Base-by-base conservation (phyloP, 1,140 invertebrate species). In the Drosophila sulfurigaster region DNA sequence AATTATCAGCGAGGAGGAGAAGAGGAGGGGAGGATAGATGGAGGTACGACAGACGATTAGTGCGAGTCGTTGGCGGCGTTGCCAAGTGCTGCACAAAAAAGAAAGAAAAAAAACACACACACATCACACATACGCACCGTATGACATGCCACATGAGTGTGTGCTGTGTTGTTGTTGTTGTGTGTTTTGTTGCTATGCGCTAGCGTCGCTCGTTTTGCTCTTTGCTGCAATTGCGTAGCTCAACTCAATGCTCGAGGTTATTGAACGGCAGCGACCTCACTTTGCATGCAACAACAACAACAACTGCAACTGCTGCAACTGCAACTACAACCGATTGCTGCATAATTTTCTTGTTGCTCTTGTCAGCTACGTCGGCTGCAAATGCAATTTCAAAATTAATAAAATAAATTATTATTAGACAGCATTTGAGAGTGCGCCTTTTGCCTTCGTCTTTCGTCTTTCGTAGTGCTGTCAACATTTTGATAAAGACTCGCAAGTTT, bases 221-320 rank as follows among this genome's bases (percentile, higher is more conserved):
- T 57, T 63, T 63, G 78, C 65, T 81, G 82, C 78, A 86, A 80
- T 91, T 86, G 87, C 82, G 82, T 90, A 90, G 77, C 79, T 76
- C 64, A 73, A 75, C 80, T 83, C 73, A 70, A 70, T 74, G 79
- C 87, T 91, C 78, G 88, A 91, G 88, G 88, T 91, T 91, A 91
- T 91, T 91, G 88, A 91, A 91, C 88, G 88, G 88, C 87, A 91
- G 78, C 88, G 88, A 91, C 88, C 88, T 91, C 85, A 89, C 85
- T 89, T 89, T 90, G 85, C 85, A 89, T 89, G n/a, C 66, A 48
- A 13, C 56, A 51, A 30, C 75, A 60, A 35, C 66, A 45, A 16
- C 63, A 72, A 35, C 58, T 13, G n/a, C 70, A 71, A 32, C 58
- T 13, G 20, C 45, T 51, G 25, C 20, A 20, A 25, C 20, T 0